Conservation (phyloP, 30 jellyfish, hydroid and myxozoan genomes). For the Hydra vulgaris region DNA sequence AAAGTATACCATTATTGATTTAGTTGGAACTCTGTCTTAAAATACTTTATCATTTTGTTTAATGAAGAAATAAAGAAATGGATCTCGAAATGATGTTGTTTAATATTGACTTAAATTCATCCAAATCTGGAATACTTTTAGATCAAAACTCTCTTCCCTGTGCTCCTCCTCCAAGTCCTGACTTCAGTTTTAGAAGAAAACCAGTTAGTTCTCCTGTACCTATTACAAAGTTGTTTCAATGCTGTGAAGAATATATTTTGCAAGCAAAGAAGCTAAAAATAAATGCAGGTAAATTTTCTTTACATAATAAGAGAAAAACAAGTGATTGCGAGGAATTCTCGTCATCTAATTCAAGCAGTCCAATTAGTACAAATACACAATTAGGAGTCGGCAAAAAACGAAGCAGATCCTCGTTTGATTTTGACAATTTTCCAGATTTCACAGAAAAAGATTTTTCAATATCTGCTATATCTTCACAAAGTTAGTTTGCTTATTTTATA, state of each 20-base stretch:
- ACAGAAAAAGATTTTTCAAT: neutral
- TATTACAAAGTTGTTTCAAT: slow-evolving; percentile 9
- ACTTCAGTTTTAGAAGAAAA: slow-evolving; percentile 15
- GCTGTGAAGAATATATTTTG: slow-evolving; percentile 20
- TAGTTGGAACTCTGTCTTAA: neutral
- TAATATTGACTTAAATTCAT: slow-evolving; percentile 10
- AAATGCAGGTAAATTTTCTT: slow-evolving; percentile 1
- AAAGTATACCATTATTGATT: neutral
- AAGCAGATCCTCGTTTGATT: slow-evolving; percentile 22
- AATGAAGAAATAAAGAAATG: neutral
- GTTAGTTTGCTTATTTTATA: neutral
- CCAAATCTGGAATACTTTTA: neutral
- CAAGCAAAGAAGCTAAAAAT: neutral
- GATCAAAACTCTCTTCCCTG: slow-evolving; percentile 23
- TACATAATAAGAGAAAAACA: slow-evolving; percentile 24
- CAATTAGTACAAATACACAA: slow-evolving; percentile 4
- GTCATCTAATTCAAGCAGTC: slow-evolving; percentile 22
- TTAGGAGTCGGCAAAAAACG: slow-evolving; percentile 21
- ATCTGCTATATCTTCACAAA: neutral
- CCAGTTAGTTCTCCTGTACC: slow-evolving; percentile 4
- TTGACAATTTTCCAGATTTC: neutral
- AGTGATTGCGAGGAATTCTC: slow-evolving; percentile 25
- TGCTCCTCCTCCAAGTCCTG: slow-evolving; percentile 41
- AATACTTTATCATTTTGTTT: neutral
- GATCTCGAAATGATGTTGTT: slow-evolving; percentile 19